Conservation (phyloP, 2,888 invertebrate species). For the Phyto melanocephala region DNA sequence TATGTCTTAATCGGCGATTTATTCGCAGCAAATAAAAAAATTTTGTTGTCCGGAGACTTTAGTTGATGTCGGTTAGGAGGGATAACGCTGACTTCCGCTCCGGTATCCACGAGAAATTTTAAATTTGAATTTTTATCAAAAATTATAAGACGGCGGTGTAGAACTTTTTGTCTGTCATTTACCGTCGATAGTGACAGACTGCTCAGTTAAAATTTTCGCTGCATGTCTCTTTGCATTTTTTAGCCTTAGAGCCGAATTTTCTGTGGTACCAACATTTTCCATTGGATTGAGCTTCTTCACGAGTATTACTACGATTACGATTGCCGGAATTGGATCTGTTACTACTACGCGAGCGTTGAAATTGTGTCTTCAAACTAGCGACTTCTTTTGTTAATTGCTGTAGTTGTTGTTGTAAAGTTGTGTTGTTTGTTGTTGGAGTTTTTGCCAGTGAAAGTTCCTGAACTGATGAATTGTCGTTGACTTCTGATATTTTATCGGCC, state of each 20-base stretch:
- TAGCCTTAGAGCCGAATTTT: not conserved
- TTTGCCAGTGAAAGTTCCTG: not conserved
- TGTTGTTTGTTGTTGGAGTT: conserved; percentile 13
- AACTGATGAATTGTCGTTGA: conserved; percentile 36
- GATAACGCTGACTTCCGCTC: too few species aligned
- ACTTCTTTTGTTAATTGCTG: not conserved
- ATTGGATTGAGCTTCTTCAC: not conserved
- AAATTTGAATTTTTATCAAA: too few species aligned
- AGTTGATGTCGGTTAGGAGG: too few species aligned
- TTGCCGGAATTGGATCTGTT: not conserved
- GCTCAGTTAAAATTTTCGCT: not conserved
- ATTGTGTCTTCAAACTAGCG: too few species aligned
- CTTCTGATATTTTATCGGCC: conserved; percentile 60
- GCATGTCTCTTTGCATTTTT: conserved; percentile 7
- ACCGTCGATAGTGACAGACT: conserved; percentile 1
- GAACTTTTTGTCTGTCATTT: not conserved
- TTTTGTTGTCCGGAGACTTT: too few species aligned
- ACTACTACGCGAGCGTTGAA: not conserved
- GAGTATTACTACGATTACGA: not conserved
- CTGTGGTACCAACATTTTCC: too few species aligned
- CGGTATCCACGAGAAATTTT: too few species aligned
- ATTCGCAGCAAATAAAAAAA: too few species aligned
- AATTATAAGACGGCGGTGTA: not conserved
- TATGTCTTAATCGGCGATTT: too few species aligned
- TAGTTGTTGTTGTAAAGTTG: conserved; percentile 47